These are phyloP conservation scores for Cataglyphis albicans DNA, from an alignment of 2,888 invertebrate species.

Conservation along the genomic window DNA sequence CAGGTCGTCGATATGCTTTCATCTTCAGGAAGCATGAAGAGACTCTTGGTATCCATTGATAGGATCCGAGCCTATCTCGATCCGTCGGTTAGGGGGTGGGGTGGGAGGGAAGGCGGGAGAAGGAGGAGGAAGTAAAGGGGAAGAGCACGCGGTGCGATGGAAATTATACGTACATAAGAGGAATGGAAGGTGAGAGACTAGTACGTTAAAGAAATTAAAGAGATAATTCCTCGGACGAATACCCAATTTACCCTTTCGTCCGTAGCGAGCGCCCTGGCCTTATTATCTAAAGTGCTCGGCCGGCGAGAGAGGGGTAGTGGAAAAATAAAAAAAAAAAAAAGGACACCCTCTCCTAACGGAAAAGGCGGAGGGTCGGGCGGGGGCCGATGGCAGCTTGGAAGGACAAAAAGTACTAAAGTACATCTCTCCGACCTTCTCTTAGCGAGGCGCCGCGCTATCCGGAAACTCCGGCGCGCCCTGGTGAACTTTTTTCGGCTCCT, in stretches of 20 bases:
- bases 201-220: constrained; percentile 89
- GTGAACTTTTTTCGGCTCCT: constrained; percentile 77
- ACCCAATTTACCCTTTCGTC: constrained; percentile 86
- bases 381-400: constrained; percentile 68
- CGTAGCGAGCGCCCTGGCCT: constrained; percentile 81
- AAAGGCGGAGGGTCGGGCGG: constrained; percentile 71
- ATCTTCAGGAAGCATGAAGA: constrained; percentile 61
- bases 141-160: constrained; percentile 62
- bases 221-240: constrained; percentile 86
- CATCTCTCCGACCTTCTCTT: constrained; percentile 62
- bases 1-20: constrained; percentile 66
- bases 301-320: constrained; percentile 72
- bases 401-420: constrained; percentile 80
- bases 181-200: constrained; percentile 73
- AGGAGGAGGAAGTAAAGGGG: neutral
- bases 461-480: constrained; percentile 68
- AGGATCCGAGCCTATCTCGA: constrained; percentile 59
- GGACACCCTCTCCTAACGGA: constrained; percentile 71
- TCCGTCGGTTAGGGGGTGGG: constrained; percentile 50
- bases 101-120: neutral
- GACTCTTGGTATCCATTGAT: constrained; percentile 53
- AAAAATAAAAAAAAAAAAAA: constrained; percentile 64
- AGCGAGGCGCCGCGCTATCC: constrained; percentile 61
- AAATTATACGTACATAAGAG: constrained; percentile 76
- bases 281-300: constrained; percentile 86